These are phyloP conservation scores for Cephus pulcher DNA, from an alignment of 2,888 invertebrate genomes.

Conservation along the genomic window DNA sequence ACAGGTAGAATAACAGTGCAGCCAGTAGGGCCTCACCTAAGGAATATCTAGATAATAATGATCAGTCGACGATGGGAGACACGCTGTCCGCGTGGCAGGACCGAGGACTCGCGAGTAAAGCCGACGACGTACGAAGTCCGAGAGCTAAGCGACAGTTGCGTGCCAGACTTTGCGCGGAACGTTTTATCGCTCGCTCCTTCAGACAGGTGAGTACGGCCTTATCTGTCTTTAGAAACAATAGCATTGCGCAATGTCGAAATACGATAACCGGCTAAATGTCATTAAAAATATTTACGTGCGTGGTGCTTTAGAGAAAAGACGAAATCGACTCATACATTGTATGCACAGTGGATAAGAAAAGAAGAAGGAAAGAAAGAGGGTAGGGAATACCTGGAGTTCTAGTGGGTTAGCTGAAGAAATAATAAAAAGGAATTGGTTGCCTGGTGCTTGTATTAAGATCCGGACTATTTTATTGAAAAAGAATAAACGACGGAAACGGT, in stretches of 20 bases:
- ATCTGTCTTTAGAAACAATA: not conserved
- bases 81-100: slow-evolving; percentile 36
- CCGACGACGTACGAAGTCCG: slow-evolving; percentile 27
- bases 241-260: not conserved
- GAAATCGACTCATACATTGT: not conserved
- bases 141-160: slow-evolving; percentile 34
- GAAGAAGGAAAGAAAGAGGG: not conserved
- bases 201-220: slow-evolving; percentile 23
- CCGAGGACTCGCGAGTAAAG: slow-evolving; percentile 27
- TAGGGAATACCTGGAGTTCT: not conserved
- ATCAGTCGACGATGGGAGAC: not conserved
- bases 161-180: slow-evolving; percentile 35
- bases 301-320: not conserved
- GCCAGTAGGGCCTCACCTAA: not conserved
- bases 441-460: no score
- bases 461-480: no score
- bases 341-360: not conserved
- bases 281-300: no score
- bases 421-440: no score
- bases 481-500: no score
- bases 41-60: not conserved
- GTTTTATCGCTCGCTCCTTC: slow-evolving; percentile 24
- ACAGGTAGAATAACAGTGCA: not conserved
- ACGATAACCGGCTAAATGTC: no score
- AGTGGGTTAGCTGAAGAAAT: no score